These are phyloP conservation scores for Pachyseris speciosa DNA, from an alignment of 64 coral and sea anemone genomes.

Conservation along the genomic window DNA sequence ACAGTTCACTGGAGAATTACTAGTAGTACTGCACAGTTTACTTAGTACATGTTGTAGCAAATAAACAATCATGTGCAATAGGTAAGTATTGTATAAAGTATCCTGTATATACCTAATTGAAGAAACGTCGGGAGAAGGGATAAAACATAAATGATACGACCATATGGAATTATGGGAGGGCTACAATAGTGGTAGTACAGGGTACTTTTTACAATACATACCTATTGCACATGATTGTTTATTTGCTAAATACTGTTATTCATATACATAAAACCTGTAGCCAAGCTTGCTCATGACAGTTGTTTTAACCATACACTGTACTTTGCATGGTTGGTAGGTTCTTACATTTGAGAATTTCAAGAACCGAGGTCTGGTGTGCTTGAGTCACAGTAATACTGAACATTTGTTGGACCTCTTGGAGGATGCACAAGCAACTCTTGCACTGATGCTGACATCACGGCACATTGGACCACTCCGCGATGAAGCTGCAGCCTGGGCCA, in stretches of 20 bases:
- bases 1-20: too few species aligned
- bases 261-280: too few species aligned
- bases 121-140: too few species aligned
- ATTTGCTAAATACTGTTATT: too few species aligned
- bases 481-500: constrained; percentile 96
- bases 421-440: constrained; percentile 95
- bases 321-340: constrained; percentile 62
- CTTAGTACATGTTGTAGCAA: too few species aligned
- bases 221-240: not conserved
- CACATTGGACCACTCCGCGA: constrained; percentile 96
- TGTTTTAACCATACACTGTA: not conserved
- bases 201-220: not conserved
- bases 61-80: not conserved
- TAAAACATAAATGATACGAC: too few species aligned
- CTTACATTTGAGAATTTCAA: constrained; percentile 97
- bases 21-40: too few species aligned
- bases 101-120: too few species aligned
- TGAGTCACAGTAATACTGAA: constrained; percentile 95
- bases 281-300: not conserved
- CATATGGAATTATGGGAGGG: too few species aligned
- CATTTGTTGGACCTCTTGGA: constrained; percentile 88
- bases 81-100: not conserved
- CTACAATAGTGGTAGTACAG: too few species aligned
- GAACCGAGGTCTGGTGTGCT: constrained; percentile 86
- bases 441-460: constrained; percentile 96